Conservation (phyloP, 2,797 vertebrate genomes). For the Ctenosaura bakeri region DNA sequence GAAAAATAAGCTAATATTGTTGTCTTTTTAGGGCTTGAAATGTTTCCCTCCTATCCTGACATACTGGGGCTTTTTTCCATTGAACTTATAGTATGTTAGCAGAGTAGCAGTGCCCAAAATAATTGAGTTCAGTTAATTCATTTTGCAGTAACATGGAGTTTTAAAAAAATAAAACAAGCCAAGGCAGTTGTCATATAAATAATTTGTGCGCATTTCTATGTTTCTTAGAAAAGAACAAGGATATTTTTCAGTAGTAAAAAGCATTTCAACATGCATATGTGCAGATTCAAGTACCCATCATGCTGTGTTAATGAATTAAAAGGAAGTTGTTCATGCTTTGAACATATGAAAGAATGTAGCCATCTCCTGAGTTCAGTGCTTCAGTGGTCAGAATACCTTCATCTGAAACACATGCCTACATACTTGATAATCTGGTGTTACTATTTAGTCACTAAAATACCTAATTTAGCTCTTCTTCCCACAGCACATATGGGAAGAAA, state of each 20-base stretch:
- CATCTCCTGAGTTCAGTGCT: neutral
- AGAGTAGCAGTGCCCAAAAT: neutral
- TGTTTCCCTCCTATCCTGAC: neutral
- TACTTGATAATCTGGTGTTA: neutral
- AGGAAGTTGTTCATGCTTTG: neutral
- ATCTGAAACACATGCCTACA: neutral
- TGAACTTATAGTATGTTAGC: neutral
- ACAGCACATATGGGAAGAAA: no score
- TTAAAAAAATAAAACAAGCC: neutral
- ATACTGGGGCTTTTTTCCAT: no score
- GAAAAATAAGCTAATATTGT: neutral
- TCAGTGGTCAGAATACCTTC: neutral
- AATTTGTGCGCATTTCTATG: neutral
- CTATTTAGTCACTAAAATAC: neutral
- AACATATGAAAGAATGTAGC: neutral
- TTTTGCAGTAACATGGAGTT: neutral
- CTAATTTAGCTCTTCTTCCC: neutral
- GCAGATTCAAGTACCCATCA: neutral
- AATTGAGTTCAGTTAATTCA: neutral
- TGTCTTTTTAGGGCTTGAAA: neutral
- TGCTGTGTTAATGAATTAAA: neutral
- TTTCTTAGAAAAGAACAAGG: neutral
- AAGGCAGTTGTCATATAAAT: slow-evolving; percentile 12
- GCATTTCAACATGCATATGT: neutral
- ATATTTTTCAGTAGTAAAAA: neutral